Conservation (phyloP, 1,140 invertebrate species). For the Agrypnia vestita region DNA sequence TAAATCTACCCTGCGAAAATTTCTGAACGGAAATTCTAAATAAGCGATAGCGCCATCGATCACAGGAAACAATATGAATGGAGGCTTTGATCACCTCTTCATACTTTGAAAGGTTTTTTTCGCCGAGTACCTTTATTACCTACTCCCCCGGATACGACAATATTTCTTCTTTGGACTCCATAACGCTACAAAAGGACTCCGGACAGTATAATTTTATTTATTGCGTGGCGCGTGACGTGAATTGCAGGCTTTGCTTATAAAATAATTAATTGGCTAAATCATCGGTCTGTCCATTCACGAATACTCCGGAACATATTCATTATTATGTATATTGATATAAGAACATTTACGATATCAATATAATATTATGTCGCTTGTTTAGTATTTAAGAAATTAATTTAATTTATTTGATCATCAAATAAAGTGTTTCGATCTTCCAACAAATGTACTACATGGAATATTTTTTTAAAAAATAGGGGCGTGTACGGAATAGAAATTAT, state of each 20-base stretch:
- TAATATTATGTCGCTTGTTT: too few species aligned
- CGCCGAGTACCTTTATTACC: constrained; percentile 24
- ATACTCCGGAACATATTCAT: too few species aligned
- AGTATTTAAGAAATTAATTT: too few species aligned
- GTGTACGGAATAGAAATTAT: too few species aligned
- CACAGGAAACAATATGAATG: constrained; percentile 30
- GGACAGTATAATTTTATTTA: not conserved
- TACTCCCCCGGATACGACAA: not conserved
- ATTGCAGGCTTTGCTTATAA: not conserved
- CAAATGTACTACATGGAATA: too few species aligned
- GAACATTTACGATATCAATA: too few species aligned
- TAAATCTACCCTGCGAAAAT: constrained; percentile 25
- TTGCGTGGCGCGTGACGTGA: not conserved
- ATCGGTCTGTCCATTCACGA: too few species aligned
- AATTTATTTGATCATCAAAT: too few species aligned
- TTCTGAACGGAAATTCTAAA: constrained; percentile 40
- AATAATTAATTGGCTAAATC: not conserved
- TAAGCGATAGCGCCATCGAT: constrained; percentile 37
- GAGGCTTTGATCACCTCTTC: constrained; percentile 36
- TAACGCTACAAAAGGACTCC: not conserved
- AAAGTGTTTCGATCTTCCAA: too few species aligned
- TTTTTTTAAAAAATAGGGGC: too few species aligned
- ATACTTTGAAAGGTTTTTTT: constrained; percentile 18
- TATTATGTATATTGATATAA: too few species aligned
- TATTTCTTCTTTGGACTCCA: not conserved